These are phyloP conservation scores for Tupaia chinensis DNA, from an alignment of 2,113 vertebrate genomes.

Conservation along the genomic window DNA sequence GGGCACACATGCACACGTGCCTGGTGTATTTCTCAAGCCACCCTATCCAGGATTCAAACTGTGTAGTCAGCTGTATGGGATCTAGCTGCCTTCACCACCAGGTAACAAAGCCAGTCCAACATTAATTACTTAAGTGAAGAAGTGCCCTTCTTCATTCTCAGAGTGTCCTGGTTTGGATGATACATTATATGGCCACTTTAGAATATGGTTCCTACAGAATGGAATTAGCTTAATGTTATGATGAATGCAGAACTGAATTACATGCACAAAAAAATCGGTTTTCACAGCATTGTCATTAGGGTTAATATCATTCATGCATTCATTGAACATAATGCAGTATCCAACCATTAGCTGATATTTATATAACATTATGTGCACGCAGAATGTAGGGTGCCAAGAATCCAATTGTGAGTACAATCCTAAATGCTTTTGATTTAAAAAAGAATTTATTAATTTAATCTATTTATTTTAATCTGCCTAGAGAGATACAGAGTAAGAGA, in stretches of 20 bases:
- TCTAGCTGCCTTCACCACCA: too few relatives aligned
- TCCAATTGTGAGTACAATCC: neutral
- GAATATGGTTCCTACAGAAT: neutral
- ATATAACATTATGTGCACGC: neutral
- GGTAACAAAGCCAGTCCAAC: too few relatives aligned
- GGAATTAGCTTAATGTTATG: neutral
- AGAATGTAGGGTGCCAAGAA: neutral
- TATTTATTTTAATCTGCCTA: too few relatives aligned
- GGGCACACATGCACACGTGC: too few relatives aligned
- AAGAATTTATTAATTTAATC: too few relatives aligned
- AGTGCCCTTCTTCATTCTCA: neutral
- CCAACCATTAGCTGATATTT: conserved; percentile 18
- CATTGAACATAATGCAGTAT: neutral
- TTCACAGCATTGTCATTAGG: neutral
- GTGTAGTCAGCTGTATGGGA: too few relatives aligned
- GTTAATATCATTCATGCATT: neutral
- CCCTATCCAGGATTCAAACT: too few relatives aligned
- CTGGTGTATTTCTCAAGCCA: too few relatives aligned
- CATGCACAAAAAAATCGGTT: neutral
- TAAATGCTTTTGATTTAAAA: neutral
- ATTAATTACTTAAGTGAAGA: neutral
- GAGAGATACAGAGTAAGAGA: too few relatives aligned
- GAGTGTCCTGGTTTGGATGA: neutral
- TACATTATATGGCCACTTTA: neutral
- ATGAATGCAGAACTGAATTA: neutral